Evolutionary conservation across 2,113 vertebrate species (phyloP), one percentile per base, ranked within the genome.

Genomic region (Chamaea fasciata): DNA sequence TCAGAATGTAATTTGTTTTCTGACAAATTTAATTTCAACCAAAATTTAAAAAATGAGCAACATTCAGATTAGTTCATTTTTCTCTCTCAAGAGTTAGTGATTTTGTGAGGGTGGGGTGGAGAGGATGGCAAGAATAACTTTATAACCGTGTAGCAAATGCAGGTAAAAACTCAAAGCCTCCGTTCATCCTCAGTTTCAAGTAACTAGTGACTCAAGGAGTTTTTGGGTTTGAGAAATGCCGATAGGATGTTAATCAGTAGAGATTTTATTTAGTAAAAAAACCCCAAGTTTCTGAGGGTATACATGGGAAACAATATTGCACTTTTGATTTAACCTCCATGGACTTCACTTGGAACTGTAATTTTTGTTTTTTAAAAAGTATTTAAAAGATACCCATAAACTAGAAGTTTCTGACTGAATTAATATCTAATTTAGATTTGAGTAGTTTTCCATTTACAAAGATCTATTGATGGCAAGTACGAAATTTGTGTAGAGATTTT

Each of bases 21-120:
- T 81, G 71, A 86, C 59, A 81, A 90, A 95, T 74, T 24, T 55
- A 37, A 74, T 91, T 91, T 59, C 31, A 53, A 53, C 73, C n/a
- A 49, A 74, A 92, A 64, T 50, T 56, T 30, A 0, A 63, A 26
- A 80, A 82, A 16, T 10, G 30, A 89, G 15, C 28, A 85, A 10
- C 30, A 15, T 60, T 69, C 15, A 56, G 17, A 64, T 91, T 8
- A 75, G 44, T 76, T 83, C 7, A 44, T 92, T 94, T 91, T 92
- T 74, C 47, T 69, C 53, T 71, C 82, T 79, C 33, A 52, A 35
- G 33, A 35, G 19, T 71, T 42, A 35, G 28, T 26, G 52, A 13
- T n/a, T 64, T 71, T 73, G 14, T 2, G 0, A 42, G 28, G 49
- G 2, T 68, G 57, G 16, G 20, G 5, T 39, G 33, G 30, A 46